These are phyloP conservation scores for Limnephilus auricula DNA, from an alignment of 2,888 invertebrate species.

Conservation along the genomic window DNA sequence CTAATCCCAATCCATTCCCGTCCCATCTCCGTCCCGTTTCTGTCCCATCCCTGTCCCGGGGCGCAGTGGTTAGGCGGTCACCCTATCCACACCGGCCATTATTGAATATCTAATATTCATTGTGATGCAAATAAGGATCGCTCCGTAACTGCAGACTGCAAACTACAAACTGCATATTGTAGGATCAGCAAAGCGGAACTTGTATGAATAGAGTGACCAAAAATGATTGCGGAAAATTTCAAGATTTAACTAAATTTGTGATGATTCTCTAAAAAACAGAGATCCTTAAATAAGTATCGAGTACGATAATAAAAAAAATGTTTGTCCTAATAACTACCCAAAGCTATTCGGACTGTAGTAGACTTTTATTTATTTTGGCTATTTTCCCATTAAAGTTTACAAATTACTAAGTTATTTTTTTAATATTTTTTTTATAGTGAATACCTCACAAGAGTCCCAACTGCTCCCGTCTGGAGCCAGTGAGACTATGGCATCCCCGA, in stretches of 20 bases:
- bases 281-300: too few relatives aligned
- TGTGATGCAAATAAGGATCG: conserved; percentile 56
- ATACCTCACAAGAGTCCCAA: too few relatives aligned
- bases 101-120: conserved; percentile 63
- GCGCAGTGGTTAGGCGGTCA: conserved; percentile 6
- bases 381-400: too few relatives aligned
- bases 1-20: not conserved
- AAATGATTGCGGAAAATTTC: not conserved
- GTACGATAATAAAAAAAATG: too few relatives aligned
- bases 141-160: not conserved
- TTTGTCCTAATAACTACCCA: too few relatives aligned
- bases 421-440: too few relatives aligned
- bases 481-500: too few relatives aligned
- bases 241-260: not conserved
- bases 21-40: not conserved
- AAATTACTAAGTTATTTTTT: too few relatives aligned
- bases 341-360: too few relatives aligned
- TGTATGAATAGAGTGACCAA: not conserved
- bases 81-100: conserved; percentile 50
- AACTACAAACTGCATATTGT: not conserved
- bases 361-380: too few relatives aligned
- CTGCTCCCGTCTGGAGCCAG: too few relatives aligned
- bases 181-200: conserved; percentile 1
- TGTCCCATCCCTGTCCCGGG: not conserved
- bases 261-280: too few relatives aligned